Base-by-base conservation (phyloP, 2,888 invertebrate genomes). In the Eilema depressum region DNA sequence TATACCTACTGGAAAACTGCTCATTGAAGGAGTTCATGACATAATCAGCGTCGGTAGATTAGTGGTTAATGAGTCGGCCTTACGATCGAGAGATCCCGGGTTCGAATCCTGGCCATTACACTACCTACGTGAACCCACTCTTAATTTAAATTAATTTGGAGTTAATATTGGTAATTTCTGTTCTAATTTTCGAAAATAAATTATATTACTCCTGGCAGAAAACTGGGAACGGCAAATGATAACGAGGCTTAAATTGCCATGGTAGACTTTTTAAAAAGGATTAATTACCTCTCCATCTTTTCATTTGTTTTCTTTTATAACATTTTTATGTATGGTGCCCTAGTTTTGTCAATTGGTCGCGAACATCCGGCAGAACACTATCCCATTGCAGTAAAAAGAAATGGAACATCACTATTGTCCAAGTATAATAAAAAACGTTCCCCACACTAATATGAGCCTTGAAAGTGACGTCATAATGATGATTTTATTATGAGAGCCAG, bases 371-470 rank as follows among this genome's bases (percentile, higher is more conserved):
- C 67, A 80, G 82, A 74, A 73, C 59, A 69, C 73, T 73, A 74
- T 71, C 63, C 68, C 66, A 73, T 69, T 47, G 69, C 47, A 72
- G 67, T 53, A 77, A 72, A 78, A 82, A 73, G 78, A 76, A 74
- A 75, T 72, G 7, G 68, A 73, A 73, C 67, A 73, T 69, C 59
- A 53, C 47, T 66, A 80, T 72, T 84, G 77, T 75, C 69, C 65
- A 59, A 75, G 65, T 67, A 73, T 70, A 73, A 79, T 75, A 74
- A 68, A 75, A 75, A 77, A 72, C 69, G 26, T 5, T 56, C 76
- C 71, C 71, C 74, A 81, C 74, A 74, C 79, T 72, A 89, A 83
- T 83, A 79, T 79, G 79, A 70, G 77, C 85, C 83, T 84, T 88
- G 57, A 87, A 69, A 0, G 0, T 82, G 74, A 83, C 81, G 85